Percentiles rank a stretch among this genome's conserved stretches.
These are phyloP conservation scores for Nemapogon koenigi DNA, from an alignment of 2,888 invertebrate genomes.

Conservation along the genomic window DNA sequence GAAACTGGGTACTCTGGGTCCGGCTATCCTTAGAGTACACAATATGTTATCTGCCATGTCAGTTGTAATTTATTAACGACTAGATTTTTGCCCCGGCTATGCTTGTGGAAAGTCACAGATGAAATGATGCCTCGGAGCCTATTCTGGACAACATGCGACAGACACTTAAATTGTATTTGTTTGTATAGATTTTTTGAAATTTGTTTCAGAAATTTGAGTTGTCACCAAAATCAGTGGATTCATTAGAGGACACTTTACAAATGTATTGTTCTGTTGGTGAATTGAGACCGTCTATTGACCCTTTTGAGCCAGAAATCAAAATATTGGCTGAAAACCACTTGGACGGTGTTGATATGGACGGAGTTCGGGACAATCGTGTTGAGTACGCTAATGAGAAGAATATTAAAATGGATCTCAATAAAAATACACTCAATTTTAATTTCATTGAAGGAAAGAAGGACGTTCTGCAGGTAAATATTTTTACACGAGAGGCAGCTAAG, in stretches of 20 bases:
- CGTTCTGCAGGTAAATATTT: slow-evolving; percentile 50
- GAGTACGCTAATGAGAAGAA: slow-evolving; percentile 29
- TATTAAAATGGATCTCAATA: slow-evolving; percentile 39
- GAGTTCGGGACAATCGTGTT: no score
- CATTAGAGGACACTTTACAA: slow-evolving; percentile 65
- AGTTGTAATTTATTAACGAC: no score
- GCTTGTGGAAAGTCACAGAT: no score
- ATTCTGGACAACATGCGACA: no score
- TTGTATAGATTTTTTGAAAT: no score
- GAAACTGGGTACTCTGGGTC: no score
- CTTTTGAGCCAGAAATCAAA: slow-evolving; percentile 45
- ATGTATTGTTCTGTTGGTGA: slow-evolving; percentile 75
- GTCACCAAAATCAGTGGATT: slow-evolving; percentile 52
- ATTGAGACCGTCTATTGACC: slow-evolving; percentile 60
- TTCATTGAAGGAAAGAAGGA: slow-evolving; percentile 57
- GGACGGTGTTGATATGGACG: slow-evolving; percentile 21
- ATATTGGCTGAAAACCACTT: slow-evolving; percentile 21
- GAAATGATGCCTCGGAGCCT: no score
- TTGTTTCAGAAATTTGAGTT: slow-evolving; percentile 56
- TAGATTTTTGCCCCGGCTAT: no score
- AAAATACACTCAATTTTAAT: slow-evolving; percentile 53
- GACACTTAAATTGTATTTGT: no score
- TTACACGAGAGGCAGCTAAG: no score
- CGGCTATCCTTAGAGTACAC: no score
- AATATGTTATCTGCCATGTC: no score